Evolutionary conservation across 2,797 vertebrate species (phyloP).

Genomic region (Lophotriccus pileatus): DNA sequence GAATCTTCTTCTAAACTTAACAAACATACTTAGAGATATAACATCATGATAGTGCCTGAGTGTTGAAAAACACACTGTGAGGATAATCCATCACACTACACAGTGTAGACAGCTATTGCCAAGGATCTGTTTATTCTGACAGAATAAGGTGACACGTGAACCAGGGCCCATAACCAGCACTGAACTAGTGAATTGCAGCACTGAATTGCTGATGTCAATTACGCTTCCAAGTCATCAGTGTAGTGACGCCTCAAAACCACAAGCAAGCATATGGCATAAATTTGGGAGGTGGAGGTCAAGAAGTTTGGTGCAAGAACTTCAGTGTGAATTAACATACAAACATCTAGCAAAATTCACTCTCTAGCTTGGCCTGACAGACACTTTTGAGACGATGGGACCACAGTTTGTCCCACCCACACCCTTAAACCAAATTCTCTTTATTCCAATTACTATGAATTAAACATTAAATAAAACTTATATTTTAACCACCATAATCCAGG

Average conservation of each 20-base stretch:
- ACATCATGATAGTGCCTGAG: neutral
- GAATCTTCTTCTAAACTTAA: constrained; percentile 15
- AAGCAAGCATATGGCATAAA: neutral
- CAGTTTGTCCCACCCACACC: neutral
- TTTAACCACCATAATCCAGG: neutral
- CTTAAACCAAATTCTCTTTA: neutral
- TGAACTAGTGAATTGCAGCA: neutral
- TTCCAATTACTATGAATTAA: neutral
- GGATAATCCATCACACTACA: neutral
- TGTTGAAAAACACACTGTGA: neutral
- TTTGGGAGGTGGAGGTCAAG: neutral
- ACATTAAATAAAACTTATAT: neutral
- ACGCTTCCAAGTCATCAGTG: neutral
- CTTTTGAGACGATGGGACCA: neutral
- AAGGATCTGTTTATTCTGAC: neutral
- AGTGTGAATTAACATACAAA: neutral
- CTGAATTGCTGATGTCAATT: neutral
- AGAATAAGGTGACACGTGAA: neutral
- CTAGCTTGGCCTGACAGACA: neutral
- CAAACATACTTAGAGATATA: neutral
- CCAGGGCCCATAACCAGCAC: neutral
- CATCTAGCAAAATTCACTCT: neutral
- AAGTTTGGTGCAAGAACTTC: neutral
- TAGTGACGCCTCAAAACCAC: neutral
- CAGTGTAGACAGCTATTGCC: neutral